Evolutionary conservation across 2,888 invertebrate genomes (phyloP).

Genomic region (Nysson spinosus): DNA sequence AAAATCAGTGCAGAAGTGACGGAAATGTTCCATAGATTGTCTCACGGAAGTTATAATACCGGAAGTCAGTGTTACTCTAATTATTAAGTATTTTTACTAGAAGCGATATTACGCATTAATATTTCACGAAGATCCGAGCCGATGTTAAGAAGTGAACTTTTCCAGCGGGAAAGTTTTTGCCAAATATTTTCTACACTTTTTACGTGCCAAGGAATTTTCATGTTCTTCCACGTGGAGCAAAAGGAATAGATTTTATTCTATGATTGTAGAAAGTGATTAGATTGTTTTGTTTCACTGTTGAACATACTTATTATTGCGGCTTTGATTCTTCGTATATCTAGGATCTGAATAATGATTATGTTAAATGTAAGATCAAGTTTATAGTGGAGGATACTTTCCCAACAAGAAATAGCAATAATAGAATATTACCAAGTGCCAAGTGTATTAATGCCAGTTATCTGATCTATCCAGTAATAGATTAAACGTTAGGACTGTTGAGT

Average conservation of each 20-base stretch:
- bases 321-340: conserved; percentile 10
- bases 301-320: not conserved
- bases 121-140: not conserved
- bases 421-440: conserved; percentile 26
- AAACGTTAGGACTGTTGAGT: conserved; percentile 7
- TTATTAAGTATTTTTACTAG: too few relatives aligned
- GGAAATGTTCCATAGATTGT: too few relatives aligned
- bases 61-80: too few relatives aligned
- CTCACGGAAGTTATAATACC: too few relatives aligned
- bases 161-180: not conserved
- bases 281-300: not conserved
- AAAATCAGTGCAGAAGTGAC: too few relatives aligned
- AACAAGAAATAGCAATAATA: not conserved
- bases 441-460: conserved; percentile 3
- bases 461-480: too few relatives aligned
- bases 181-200: not conserved
- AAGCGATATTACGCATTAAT: too few relatives aligned
- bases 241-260: too few relatives aligned
- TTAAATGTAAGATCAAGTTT: not conserved
- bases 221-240: too few relatives aligned
- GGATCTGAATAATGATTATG: not conserved
- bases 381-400: conserved; percentile 9
- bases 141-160: not conserved
- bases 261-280: not conserved
- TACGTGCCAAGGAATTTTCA: not conserved